Conservation (phyloP, 2,888 invertebrate genomes). For the Melieria picta region DNA sequence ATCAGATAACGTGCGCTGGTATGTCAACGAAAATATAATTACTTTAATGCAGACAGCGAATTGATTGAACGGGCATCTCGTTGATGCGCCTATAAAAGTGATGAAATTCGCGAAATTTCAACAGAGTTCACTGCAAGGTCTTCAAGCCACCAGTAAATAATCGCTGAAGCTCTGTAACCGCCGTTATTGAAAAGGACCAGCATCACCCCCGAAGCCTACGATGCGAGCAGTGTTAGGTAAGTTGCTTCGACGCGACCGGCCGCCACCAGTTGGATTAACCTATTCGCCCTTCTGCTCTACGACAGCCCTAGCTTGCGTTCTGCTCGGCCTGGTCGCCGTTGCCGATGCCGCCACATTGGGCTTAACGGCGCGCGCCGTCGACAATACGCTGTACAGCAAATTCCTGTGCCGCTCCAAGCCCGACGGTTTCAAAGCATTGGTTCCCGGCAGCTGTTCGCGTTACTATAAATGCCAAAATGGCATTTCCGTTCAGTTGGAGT, state of each 20-base stretch:
- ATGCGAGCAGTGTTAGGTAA: too few species aligned
- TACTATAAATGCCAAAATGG: conserved; percentile 57
- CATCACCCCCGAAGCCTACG: conserved; percentile 28
- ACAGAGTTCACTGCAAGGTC: conserved; percentile 17
- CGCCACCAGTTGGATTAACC: background rate
- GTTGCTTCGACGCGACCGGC: background rate
- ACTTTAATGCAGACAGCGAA: conserved; percentile 1
- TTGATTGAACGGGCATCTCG: background rate
- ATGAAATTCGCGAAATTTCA: background rate
- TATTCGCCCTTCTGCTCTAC: background rate
- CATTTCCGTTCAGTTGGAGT: conserved; percentile 44
- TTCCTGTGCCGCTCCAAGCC: conserved; percentile 54
- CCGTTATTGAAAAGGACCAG: conserved; percentile 1
- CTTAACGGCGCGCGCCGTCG: conserved; percentile 40
- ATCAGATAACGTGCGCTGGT: background rate
- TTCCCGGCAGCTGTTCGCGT: conserved; percentile 60
- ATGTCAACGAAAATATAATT: background rate
- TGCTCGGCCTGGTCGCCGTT: conserved; percentile 42
- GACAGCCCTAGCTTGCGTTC: conserved; percentile 36
- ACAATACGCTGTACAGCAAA: conserved; percentile 52
- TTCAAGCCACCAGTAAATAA: conserved; percentile 1
- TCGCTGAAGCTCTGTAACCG: background rate
- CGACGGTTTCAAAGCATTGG: conserved; percentile 55
- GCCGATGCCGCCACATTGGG: conserved; percentile 48
- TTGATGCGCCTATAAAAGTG: conserved; percentile 17